Percentiles rank a stretch among this genome's conserved stretches.
These are phyloP conservation scores for Drosophila subpulchrella DNA, from an alignment of 1,140 invertebrate species.

Conservation along the genomic window DNA sequence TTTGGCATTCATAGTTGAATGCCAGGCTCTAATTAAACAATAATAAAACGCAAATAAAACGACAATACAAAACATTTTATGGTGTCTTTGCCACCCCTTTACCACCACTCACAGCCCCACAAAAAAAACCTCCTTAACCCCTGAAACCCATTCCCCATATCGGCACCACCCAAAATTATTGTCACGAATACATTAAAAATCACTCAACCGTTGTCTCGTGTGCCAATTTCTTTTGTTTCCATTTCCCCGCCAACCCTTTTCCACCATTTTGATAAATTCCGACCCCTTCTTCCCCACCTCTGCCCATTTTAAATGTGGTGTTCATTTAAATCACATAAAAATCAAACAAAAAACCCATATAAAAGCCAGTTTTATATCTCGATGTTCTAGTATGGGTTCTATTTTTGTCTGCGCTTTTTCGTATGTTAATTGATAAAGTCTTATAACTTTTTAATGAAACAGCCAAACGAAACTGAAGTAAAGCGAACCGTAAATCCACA, in stretches of 20 bases:
- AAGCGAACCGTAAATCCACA: conserved; percentile 17
- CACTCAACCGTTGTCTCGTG: conserved; percentile 77
- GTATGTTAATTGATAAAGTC: conserved; percentile 60
- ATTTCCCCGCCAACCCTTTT: not conserved
- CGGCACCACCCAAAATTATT: conserved; percentile 64
- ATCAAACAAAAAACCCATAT: conserved; percentile 42
- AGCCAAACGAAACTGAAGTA: conserved; percentile 16
- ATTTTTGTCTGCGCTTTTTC: conserved; percentile 23
- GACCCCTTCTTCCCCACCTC: not conserved
- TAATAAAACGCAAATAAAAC: conserved; percentile 80
- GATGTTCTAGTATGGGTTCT: conserved; percentile 35
- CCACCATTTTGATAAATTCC: conserved; percentile 36
- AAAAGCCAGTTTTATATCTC: conserved; percentile 39
- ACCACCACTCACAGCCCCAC: conserved; percentile 1
- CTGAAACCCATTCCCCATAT: conserved; percentile 24
- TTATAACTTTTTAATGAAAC: conserved; percentile 58
- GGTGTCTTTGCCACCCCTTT: conserved; percentile 26
- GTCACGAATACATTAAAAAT: conserved; percentile 81
- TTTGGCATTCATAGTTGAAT: conserved; percentile 57
- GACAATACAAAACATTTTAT: conserved; percentile 67
- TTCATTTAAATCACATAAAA: conserved; percentile 77
- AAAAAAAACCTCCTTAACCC: not conserved
- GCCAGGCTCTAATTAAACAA: conserved; percentile 70
- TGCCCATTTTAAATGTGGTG: conserved; percentile 39
- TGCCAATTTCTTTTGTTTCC: conserved; percentile 56